Base-by-base conservation (phyloP, 2,797 vertebrate species). In the Pseudochirops corinnae region DNA sequence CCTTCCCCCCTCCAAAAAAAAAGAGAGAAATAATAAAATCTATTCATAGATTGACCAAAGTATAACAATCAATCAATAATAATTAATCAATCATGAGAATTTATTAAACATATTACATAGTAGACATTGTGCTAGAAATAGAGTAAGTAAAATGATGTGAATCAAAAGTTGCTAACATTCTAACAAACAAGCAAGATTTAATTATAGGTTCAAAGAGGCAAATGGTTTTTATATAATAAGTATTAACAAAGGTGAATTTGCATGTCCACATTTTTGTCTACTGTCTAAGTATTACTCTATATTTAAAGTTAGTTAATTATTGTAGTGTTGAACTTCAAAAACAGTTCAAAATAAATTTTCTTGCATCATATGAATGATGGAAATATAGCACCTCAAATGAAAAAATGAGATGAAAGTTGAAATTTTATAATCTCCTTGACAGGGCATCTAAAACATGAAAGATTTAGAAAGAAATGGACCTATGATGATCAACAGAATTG, bases 251-350 rank as follows among this genome's bases (percentile, higher is more conserved):
- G 91, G 0, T 39, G 82, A 93, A 55, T 93, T 92, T 50, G 39
- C 93, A 94, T 91, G 31, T 55, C 1, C 28, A n/a, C 62, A 46
- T 0, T n/a, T 39, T 52, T 91, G 56, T 26, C 29, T 93, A 39
- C 1, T 93, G 53, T 96, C 90, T 94, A 93, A 90, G 56, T 12
- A 10, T 1, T 29, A 93, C 90, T 93, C n/a, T 46, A n/a, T 46
- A 16, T 93, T 82, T 96, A 5, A n/a, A 58, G n/a, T 33, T 58
- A 5, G 31, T 93, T 92, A 50, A 56, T 90, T 92, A 91, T 91
- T 26, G 31, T 1, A 94, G 33, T 50, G 92, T 82, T 96, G 93
- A 96, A 90, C 91, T 94, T 92, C 46, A 96, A 90, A 93, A 91
- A 7, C 62, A 96, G 91, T 53, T 62, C 39, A 94, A 87, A 91